Conservation (phyloP, 2,888 invertebrate genomes). For the Sturmia bella region DNA sequence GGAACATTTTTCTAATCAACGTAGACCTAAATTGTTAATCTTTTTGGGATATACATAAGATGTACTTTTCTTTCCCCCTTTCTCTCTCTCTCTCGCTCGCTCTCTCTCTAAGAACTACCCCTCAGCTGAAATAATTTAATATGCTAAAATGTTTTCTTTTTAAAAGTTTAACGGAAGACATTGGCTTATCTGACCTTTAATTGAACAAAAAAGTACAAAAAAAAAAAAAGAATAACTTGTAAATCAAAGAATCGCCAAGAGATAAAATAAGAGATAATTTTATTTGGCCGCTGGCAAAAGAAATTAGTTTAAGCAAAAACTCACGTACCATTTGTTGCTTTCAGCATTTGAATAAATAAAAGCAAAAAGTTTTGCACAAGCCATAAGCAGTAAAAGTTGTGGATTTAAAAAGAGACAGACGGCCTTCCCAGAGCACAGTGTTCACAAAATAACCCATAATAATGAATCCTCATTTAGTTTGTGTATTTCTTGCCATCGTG, state of each 20-base stretch:
- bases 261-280: slow-evolving; percentile 31
- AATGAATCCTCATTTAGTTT: slow-evolving; percentile 78
- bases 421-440: slow-evolving; percentile 14
- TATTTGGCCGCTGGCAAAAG: slow-evolving; percentile 9
- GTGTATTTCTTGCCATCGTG: slow-evolving; percentile 77
- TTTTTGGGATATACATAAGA: no score
- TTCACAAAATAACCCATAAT: slow-evolving; percentile 2
- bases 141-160: not conserved
- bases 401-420: slow-evolving; percentile 40
- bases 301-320: slow-evolving; percentile 38
- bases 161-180: slow-evolving; percentile 39
- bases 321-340: slow-evolving; percentile 55
- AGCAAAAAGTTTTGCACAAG: slow-evolving; percentile 61
- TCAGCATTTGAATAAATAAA: slow-evolving; percentile 71
- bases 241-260: slow-evolving; percentile 8
- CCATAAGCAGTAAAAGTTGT: slow-evolving; percentile 66
- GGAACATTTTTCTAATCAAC: no score
- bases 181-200: slow-evolving; percentile 48
- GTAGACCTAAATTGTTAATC: no score
- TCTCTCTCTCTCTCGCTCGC: no score
- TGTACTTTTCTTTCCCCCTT: no score
- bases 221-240: slow-evolving; percentile 12
- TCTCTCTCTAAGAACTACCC: no score
- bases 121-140: not conserved
- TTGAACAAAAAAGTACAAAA: not conserved